These are phyloP conservation scores for Eupithecia tripunctaria DNA, from an alignment of 2,888 invertebrate species.

Conservation along the genomic window DNA sequence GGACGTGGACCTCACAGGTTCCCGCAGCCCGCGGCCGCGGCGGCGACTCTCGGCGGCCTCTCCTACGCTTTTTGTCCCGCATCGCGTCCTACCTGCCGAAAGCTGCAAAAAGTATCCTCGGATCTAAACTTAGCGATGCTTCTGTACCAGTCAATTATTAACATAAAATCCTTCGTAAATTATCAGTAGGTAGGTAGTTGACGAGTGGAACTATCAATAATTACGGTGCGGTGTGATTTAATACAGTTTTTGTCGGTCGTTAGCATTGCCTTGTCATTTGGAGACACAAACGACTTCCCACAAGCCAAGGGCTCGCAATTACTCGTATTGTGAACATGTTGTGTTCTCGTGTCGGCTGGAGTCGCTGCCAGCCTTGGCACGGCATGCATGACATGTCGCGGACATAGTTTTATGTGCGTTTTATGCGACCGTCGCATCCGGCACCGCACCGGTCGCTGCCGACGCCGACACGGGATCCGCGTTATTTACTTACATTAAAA, in stretches of 20 bases:
- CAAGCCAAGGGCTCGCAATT: conserved; percentile 43
- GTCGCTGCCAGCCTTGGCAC: not conserved
- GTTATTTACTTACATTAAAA: not conserved
- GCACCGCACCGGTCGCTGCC: not conserved
- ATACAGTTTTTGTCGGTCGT: conserved; percentile 36
- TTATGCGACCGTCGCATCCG: not conserved
- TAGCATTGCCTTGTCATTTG: conserved; percentile 41
- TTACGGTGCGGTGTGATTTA: conserved; percentile 22
- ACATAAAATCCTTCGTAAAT: conserved; percentile 16
- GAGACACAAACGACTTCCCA: conserved; percentile 42
- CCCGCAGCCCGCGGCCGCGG: not conserved
- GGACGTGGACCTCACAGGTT: not conserved
- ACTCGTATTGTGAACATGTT: conserved; percentile 23
- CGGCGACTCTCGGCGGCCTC: not conserved
- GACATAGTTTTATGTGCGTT: not conserved
- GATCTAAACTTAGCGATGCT: not conserved
- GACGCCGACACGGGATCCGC: not conserved
- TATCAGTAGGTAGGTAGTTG: conserved; percentile 11
- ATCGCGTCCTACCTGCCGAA: not conserved
- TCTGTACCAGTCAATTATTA: not conserved
- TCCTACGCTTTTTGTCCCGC: not conserved
- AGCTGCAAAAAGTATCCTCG: conserved; percentile 13
- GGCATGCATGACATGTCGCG: not conserved
- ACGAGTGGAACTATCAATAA: conserved; percentile 11
- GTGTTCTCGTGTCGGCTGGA: not conserved